A percentile compares a stretch with the other conserved stretches of the same genome.
phyloP scores from a whole-genome alignment of 2,113 vertebrate genomes.

The Dolichotis patagonum region DNA sequence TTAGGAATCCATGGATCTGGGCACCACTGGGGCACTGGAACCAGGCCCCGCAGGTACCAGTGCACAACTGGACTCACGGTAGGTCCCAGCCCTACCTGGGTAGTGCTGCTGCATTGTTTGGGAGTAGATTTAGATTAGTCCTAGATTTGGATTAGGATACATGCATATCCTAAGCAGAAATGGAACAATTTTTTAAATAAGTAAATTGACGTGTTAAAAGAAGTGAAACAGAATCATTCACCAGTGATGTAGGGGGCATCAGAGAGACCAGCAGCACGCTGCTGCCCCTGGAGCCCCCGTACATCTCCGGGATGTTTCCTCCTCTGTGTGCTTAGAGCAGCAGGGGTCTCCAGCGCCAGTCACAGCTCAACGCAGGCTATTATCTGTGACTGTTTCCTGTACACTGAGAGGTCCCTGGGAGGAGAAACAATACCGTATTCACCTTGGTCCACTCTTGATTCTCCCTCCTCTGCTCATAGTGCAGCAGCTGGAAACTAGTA shows the following conservation, averaged over 20 bases:
- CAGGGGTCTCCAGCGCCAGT: background rate
- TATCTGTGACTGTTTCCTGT: background rate
- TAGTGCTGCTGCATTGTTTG: background rate
- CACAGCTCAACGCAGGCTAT: rapidly evolving
- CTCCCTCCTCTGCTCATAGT: background rate
- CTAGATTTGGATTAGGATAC: too few relatives aligned
- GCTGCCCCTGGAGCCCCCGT: background rate
- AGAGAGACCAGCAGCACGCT: too few relatives aligned
- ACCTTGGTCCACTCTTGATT: background rate
- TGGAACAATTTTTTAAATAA: background rate
- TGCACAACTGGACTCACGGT: background rate
- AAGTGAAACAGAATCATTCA: background rate
- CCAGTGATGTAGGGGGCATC: too few relatives aligned
- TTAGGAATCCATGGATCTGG: background rate
- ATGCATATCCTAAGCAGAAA: background rate
- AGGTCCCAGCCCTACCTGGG: background rate
- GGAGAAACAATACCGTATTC: background rate
- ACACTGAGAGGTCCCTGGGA: background rate
- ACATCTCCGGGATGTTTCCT: background rate
- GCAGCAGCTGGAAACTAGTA: background rate
- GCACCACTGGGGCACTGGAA: background rate
- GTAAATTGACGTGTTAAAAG: background rate
- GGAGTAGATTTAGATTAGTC: background rate
- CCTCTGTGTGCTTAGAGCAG: background rate
- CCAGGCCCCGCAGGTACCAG: background rate